Conservation (phyloP, 2,113 vertebrate genomes). For the Fregata magnificens region DNA sequence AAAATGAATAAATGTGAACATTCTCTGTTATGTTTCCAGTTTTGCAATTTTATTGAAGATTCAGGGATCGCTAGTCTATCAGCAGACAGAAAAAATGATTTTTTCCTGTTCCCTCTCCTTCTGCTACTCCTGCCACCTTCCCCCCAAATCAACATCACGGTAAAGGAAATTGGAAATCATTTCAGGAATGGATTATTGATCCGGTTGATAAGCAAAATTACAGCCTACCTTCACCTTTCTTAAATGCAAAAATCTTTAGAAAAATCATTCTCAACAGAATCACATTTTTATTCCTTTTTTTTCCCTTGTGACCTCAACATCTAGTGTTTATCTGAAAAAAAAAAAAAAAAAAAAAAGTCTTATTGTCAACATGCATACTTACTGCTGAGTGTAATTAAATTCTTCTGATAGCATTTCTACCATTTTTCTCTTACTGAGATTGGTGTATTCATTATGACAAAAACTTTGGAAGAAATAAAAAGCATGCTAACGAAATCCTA, state of each 20-base stretch:
- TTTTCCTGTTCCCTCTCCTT: not conserved
- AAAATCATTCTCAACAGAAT: not conserved
- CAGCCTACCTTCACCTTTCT: not conserved
- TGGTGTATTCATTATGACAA: slow-evolving; percentile 54
- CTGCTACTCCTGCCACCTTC: not conserved
- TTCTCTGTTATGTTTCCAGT: not conserved
- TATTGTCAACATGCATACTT: slow-evolving; percentile 21
- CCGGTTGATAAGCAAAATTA: not conserved
- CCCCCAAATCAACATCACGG: not conserved
- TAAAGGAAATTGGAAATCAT: not conserved
- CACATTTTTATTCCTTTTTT: not conserved
- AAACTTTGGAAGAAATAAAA: slow-evolving; percentile 52
- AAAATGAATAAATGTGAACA: not conserved
- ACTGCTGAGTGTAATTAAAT: slow-evolving; percentile 40
- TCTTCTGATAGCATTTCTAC: slow-evolving; percentile 23
- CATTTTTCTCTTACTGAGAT: slow-evolving; percentile 47
- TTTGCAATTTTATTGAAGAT: not conserved
- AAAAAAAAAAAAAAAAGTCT: not conserved
- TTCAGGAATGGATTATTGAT: not conserved
- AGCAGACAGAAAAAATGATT: not conserved
- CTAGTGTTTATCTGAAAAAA: not conserved
- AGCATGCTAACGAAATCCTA: slow-evolving; percentile 42
- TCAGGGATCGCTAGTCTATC: not conserved
- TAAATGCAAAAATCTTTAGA: not conserved
- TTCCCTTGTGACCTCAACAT: not conserved